Base-by-base conservation (phyloP, 2,797 vertebrate genomes). In the Poliocrania exsul region DNA sequence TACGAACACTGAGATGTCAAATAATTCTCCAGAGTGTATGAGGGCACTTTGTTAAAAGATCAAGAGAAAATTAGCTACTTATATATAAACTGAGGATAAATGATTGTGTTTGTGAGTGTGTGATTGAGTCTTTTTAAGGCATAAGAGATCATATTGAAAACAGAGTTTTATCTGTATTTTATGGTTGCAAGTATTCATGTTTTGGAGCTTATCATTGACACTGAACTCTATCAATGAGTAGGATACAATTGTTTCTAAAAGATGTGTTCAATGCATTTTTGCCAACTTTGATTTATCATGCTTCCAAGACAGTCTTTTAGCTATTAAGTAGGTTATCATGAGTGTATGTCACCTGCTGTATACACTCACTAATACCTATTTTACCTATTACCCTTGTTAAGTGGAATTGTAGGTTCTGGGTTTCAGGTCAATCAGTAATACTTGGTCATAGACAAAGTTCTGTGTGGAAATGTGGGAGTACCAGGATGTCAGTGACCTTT, bases 1-100 rank as follows among this genome's bases (percentile, higher is more conserved):
- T 98, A 97, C 21, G 95, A 98, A 98, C 98, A 97, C 97, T 95
- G 97, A 98, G 96, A 95, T 98, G 98, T 98, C 96, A 97, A 94
- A 97, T 97, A 96, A 92, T 85, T 97, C 98, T 98, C 97, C 94
- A 19, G 70, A 96, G 98, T 74, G 87, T 86, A 33, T 83, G 80
- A 90, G 91, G 93, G 93, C 86, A 88, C 93, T 96, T 96, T 93
- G 87, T 96, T 94, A 86, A 94, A 95, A 94, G 86, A 90, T 82
- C 23, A 79, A 65, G 95, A 94, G 69, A 96, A 94, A 92, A 97
- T 83, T 28, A 56, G 14, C 29, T 75, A 81, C 80, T 88, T 90
- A 61, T 37, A 20, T 90, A 88, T 50, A 87, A 95, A 95, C 62
- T 3, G 9, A 65, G 29, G 60, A 60, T 61, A 90, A 95, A 73